phyloP scores from a whole-genome alignment of 2,888 invertebrate species.

The Drosophila mulleri region DNA sequence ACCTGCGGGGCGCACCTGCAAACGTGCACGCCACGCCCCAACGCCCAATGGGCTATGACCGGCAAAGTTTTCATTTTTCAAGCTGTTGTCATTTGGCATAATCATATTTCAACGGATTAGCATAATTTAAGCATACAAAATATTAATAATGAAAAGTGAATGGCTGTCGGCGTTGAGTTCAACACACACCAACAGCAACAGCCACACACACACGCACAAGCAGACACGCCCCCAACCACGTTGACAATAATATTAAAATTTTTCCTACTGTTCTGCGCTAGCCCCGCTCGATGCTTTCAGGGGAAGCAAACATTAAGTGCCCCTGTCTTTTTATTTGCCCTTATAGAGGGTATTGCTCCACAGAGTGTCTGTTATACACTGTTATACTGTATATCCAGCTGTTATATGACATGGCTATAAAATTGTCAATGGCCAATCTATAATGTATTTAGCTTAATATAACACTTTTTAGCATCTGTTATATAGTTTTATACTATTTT shows the following conservation, averaged over 20 bases:
- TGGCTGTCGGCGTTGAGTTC: conserved; percentile 59
- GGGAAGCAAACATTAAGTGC: conserved; percentile 28
- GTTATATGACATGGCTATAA: background rate
- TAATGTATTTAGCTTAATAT: background rate
- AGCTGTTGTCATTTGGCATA: conserved; percentile 78
- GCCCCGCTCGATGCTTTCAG: background rate
- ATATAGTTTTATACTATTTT: background rate
- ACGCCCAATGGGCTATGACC: conserved; percentile 34
- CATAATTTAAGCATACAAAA: conserved; percentile 78
- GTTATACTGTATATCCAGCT: conserved; percentile 1
- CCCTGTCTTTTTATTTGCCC: conserved; percentile 21
- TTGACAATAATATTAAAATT: conserved; percentile 70
- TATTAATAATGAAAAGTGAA: conserved; percentile 83
- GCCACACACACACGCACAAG: conserved; percentile 8
- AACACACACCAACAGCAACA: conserved; percentile 23
- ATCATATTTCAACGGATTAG: conserved; percentile 83
- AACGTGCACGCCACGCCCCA: conserved; percentile 29
- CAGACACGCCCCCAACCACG: conserved; percentile 26
- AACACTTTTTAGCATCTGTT: background rate
- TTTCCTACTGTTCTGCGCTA: conserved; percentile 62
- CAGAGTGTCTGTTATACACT: conserved; percentile 4
- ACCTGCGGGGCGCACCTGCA: conserved; percentile 43
- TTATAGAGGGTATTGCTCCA: background rate
- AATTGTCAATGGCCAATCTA: no score
- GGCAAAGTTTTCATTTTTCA: conserved; percentile 58